These are phyloP conservation scores for Drosophila fungiperda DNA, from an alignment of 2,888 invertebrate genomes.

Conservation along the genomic window DNA sequence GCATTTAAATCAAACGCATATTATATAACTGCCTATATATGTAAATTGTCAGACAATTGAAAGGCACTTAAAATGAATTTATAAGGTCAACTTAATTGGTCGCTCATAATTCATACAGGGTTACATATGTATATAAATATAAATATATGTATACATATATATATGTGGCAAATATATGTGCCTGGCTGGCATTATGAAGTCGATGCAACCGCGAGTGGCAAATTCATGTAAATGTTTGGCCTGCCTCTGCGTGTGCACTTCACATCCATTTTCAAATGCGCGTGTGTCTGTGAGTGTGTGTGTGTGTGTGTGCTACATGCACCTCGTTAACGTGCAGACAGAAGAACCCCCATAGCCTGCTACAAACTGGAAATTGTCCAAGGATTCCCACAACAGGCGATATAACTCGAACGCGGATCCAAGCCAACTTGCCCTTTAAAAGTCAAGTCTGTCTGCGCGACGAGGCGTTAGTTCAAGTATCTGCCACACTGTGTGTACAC, in stretches of 20 bases:
- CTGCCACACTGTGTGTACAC: conserved; percentile 20
- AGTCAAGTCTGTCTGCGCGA: conserved; percentile 61
- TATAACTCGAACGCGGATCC: conserved; percentile 15
- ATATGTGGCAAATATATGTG: neutral
- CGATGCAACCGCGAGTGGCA: conserved; percentile 51
- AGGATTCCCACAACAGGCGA: conserved; percentile 21
- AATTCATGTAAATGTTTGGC: conserved; percentile 43
- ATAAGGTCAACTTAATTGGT: conserved; percentile 41
- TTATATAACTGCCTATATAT: neutral
- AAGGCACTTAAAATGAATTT: conserved; percentile 74
- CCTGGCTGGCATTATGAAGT: conserved; percentile 48
- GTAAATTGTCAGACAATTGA: conserved; percentile 75
- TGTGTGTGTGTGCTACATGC: conserved; percentile 51
- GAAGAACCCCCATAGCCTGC: conserved; percentile 1
- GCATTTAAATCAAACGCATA: neutral
- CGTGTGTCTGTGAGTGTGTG: neutral
- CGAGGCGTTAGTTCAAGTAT: conserved; percentile 61
- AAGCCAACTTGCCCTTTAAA: conserved; percentile 67
- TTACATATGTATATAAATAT: neutral
- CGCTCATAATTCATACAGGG: conserved; percentile 57
- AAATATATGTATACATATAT: conserved; percentile 6
- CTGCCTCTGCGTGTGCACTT: conserved; percentile 72
- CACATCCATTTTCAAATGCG: conserved; percentile 65
- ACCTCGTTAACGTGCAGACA: conserved; percentile 66
- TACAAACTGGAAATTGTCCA: conserved; percentile 38